Percentiles rank a stretch among this genome's conserved stretches.
Conservation (phyloP, 2,888 invertebrate genomes). For the Invenusta paracnida region DNA sequence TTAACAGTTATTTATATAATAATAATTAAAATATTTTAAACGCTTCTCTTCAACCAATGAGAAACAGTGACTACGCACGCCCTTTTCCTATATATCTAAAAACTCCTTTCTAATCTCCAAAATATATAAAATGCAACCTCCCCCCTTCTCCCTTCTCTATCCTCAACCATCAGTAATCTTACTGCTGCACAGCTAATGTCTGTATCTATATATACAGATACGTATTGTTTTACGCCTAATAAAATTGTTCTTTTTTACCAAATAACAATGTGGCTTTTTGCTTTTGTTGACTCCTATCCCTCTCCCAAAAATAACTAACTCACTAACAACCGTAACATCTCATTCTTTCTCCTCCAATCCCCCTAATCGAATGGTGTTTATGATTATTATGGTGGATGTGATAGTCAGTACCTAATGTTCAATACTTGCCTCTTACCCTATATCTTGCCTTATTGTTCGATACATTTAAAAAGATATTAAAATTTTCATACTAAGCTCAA, state of each 20-base stretch:
- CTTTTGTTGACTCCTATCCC: slow-evolving; percentile 13
- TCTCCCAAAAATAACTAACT: too few species aligned
- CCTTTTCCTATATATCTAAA: not conserved
- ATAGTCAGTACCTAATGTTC: not conserved
- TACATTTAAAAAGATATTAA: too few species aligned
- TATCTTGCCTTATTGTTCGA: not conserved
- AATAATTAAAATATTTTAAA: too few species aligned
- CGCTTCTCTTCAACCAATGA: not conserved
- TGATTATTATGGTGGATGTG: too few species aligned
- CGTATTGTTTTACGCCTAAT: slow-evolving; percentile 20
- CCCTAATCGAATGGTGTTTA: not conserved
- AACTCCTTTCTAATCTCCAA: too few species aligned
- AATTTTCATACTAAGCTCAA: too few species aligned
- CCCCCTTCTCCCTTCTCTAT: not conserved
- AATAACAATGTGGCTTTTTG: slow-evolving; percentile 15
- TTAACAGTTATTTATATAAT: not conserved
- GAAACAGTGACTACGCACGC: too few species aligned
- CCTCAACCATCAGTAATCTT: not conserved
- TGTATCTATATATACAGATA: not conserved
- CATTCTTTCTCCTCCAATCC: not conserved
- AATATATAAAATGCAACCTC: not conserved
- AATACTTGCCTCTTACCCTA: not conserved
- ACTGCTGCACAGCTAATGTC: not conserved
- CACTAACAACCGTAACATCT: not conserved
- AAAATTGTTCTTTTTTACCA: slow-evolving; percentile 8